Evolutionary conservation across 64 coral and sea anemone species (phyloP).

Genomic region (Montipora efflorescens): DNA sequence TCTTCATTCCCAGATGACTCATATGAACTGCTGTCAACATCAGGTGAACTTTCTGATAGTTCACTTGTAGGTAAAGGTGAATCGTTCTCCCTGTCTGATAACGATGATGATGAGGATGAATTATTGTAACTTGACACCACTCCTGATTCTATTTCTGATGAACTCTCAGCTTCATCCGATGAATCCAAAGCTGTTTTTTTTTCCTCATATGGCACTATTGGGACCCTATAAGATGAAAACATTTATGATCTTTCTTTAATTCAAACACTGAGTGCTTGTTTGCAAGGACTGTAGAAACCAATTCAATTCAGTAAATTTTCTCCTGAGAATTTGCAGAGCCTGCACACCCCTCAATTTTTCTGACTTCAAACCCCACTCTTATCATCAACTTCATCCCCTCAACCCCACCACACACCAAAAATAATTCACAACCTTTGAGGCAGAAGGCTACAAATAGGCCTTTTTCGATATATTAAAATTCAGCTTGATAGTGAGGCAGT

Average conservation of each 20-base stretch:
- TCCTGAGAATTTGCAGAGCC: too few species aligned
- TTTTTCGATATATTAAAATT: too few species aligned
- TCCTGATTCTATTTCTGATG: conserved; percentile 21
- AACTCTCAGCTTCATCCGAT: conserved; percentile 6
- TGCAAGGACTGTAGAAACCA: too few species aligned
- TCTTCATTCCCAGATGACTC: conserved; percentile 21
- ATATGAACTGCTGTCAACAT: not conserved
- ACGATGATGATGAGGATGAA: conserved; percentile 1
- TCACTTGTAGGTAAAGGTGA: conserved; percentile 37
- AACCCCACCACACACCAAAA: too few species aligned
- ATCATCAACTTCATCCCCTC: too few species aligned
- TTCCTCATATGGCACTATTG: not conserved
- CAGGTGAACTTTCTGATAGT: conserved; percentile 22
- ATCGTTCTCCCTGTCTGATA: not conserved
- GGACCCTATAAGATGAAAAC: not conserved
- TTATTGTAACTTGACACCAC: not conserved
- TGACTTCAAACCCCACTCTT: too few species aligned
- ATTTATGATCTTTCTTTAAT: not conserved
- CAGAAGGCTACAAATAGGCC: too few species aligned
- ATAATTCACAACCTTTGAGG: too few species aligned
- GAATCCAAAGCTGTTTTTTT: not conserved
- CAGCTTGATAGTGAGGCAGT: too few species aligned
- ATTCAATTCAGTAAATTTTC: too few species aligned
- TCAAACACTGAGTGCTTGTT: too few species aligned
- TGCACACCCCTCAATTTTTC: too few species aligned